Conservation (phyloP, 2,797 vertebrate species). For the Muraenolepis orangiensis region DNA sequence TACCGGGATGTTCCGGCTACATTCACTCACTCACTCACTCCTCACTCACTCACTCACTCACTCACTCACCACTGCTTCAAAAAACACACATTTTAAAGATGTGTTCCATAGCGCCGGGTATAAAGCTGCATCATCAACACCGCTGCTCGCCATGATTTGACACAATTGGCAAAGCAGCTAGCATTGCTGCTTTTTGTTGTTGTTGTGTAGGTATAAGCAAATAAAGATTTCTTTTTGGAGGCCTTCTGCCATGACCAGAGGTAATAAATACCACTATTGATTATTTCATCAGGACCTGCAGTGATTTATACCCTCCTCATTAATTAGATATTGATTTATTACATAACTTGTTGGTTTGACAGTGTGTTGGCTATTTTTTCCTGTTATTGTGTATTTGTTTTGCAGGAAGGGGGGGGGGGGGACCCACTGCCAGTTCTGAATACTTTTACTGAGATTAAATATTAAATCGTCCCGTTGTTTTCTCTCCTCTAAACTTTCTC, state of each 20-base stretch:
- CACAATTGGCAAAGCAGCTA: slow-evolving; percentile 30
- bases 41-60: too few species aligned
- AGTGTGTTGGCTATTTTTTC: slow-evolving; percentile 48
- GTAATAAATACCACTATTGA: slow-evolving; percentile 61
- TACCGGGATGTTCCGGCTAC: neutral
- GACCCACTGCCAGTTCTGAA: slow-evolving; percentile 37
- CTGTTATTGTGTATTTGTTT: slow-evolving; percentile 46
- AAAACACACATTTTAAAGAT: slow-evolving; percentile 4
- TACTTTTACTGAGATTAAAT: slow-evolving; percentile 63
- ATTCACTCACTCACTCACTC: too few species aligned
- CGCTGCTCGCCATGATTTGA: slow-evolving; percentile 34
- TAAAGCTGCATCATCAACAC: slow-evolving; percentile 33
- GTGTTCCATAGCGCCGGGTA: slow-evolving; percentile 17
- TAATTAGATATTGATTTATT: slow-evolving; percentile 70
- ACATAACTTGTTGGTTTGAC: slow-evolving; percentile 53
- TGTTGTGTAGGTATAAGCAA: slow-evolving; percentile 33
- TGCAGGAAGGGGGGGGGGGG: neutral
- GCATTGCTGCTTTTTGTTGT: slow-evolving; percentile 36
- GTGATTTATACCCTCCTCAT: slow-evolving; percentile 63
- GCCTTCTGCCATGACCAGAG: slow-evolving; percentile 48
- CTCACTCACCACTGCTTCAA: neutral
- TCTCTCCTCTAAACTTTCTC: slow-evolving; percentile 30
- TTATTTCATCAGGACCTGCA: slow-evolving; percentile 53
- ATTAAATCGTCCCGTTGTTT: slow-evolving; percentile 48
- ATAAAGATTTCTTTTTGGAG: slow-evolving; percentile 50